These are phyloP conservation scores for Chrysemys picta DNA, from an alignment of 2,113 vertebrate species.

Conservation along the genomic window DNA sequence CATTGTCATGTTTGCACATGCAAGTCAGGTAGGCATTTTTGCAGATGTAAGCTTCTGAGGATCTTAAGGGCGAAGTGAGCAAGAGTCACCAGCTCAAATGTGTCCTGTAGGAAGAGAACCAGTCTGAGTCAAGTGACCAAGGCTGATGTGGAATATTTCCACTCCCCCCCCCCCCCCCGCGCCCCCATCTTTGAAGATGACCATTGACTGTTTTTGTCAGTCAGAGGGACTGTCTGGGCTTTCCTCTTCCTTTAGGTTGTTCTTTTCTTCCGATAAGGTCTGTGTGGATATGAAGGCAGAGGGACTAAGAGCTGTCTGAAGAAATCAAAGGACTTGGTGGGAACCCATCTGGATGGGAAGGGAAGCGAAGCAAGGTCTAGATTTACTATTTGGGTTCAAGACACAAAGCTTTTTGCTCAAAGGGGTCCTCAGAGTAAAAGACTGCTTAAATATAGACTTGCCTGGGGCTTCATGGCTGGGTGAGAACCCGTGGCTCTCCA, in stretches of 20 bases:
- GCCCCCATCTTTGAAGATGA: too few species aligned
- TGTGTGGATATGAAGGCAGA: neutral
- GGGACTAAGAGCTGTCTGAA: neutral
- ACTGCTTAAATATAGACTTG: neutral
- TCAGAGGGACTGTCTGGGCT: neutral
- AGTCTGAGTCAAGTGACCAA: neutral
- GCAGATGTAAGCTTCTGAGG: neutral
- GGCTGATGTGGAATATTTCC: neutral
- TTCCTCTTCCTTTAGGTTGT: neutral
- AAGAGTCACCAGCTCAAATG: neutral
- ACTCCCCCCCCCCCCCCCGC: too few species aligned
- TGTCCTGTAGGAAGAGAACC: neutral
- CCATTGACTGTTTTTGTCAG: neutral
- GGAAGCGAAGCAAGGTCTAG: neutral
- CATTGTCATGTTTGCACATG: too few species aligned
- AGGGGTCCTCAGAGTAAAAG: neutral
- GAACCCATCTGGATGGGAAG: neutral
- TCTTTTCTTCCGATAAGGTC: neutral
- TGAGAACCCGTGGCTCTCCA: neutral
- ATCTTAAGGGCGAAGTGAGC: neutral
- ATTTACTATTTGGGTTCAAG: accelerated
- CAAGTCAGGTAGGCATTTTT: neutral
- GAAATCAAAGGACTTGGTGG: neutral
- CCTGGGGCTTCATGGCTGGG: neutral
- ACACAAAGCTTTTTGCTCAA: neutral